Evolutionary conservation across 2,113 vertebrate genomes (phyloP), one percentile per base, ranked within the genome.

Genomic region (Xiphorhynchus elegans): DNA sequence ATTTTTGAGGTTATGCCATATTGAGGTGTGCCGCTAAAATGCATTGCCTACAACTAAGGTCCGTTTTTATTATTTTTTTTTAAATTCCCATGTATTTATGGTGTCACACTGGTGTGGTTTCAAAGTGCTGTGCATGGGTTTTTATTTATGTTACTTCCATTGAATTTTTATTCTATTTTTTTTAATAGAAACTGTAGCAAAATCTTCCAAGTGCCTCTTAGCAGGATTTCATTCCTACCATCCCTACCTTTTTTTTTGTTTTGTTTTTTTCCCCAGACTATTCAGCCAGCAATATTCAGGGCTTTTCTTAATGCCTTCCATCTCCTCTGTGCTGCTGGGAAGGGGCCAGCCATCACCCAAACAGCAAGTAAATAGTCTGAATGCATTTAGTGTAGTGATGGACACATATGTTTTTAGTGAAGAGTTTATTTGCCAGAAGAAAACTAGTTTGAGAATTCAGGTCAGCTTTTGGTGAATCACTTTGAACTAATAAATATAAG

Each of bases 221-320:
- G 52, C 9, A 74, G 64, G 79, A 86, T 92, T 95, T 90, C 60
- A 86, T 76, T 96, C 56, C 56, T 94, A 72, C 47, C 85, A 84
- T 78, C 79, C 28, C 59, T 74, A 47, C 53, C 44, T 46, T 46
- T 46, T 46, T 46, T 44, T 42, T 42, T 87, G 9, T 40, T 40
- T 42, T 87, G 17, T 42, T 42, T 42, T 15, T 82, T 77, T 79
- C 44, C 77, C 24, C 62, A 93, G 63, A 20, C 87, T 88, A 73
- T 83, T 83, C 82, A 91, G 72, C 74, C 87, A 90, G 91, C 46
- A 93, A 81, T 92, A 93, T 84, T 77, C 52, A 74, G 35, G 59
- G 91, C 76, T 95, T 93, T 96, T 68, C 91, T 92, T 96, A 96
- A 96, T 93, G 93, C 87, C 49, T 95, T 96, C 93, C 96, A 93